phyloP scores from a whole-genome alignment of 2,113 vertebrate species.

The Gulo gulo region DNA sequence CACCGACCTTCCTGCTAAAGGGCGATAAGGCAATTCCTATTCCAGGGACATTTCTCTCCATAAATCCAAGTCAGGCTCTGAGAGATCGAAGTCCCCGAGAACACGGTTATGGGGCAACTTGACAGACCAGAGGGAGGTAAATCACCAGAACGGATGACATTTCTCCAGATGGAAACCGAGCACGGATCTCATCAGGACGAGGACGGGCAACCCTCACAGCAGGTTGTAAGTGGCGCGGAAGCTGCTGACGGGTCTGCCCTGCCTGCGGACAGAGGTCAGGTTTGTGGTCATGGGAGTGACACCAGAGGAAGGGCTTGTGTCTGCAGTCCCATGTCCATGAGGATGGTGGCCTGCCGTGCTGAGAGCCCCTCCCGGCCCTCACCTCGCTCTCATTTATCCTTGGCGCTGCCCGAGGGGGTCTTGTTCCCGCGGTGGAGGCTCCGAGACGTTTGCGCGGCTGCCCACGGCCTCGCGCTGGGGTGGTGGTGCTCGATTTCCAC shows the following conservation, averaged over 20 bases:
- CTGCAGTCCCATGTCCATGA: fast-evolving
- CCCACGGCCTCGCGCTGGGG: fast-evolving
- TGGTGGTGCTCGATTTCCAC: not conserved
- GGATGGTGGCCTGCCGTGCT: not conserved
- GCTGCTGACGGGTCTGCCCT: not conserved
- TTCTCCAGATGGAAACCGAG: not conserved
- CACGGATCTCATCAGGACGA: conserved; percentile 7
- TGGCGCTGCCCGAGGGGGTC: fast-evolving
- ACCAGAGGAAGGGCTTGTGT: too few relatives aligned
- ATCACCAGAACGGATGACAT: conserved; percentile 21
- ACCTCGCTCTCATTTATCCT: not conserved
- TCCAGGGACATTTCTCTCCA: not conserved
- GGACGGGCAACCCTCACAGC: not conserved
- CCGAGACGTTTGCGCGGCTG: not conserved
- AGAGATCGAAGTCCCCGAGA: conserved; percentile 24
- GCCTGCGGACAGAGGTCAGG: not conserved
- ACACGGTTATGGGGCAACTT: not conserved
- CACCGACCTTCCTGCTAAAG: not conserved
- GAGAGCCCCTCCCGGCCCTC: not conserved
- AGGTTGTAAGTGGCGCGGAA: not conserved
- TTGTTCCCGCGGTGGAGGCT: fast-evolving
- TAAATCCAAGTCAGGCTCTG: not conserved
- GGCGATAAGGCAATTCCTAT: not conserved
- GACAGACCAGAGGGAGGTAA: not conserved
- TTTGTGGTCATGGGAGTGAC: too few relatives aligned